These are phyloP conservation scores for Drosophila ficusphila DNA, from an alignment of 1,140 invertebrate genomes.

Conservation along the genomic window DNA sequence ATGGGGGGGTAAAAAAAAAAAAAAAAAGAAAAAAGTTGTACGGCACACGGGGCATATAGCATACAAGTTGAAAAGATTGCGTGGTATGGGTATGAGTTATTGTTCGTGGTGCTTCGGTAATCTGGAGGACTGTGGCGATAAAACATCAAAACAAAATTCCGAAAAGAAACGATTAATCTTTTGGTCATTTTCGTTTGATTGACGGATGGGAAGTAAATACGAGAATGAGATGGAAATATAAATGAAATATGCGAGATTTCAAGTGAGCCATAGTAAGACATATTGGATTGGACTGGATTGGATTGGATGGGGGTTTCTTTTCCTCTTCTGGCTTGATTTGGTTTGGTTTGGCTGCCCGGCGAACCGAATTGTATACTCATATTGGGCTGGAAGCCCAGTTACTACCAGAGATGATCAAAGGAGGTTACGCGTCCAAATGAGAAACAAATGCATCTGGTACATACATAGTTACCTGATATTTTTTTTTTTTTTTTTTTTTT, in stretches of 20 bases:
- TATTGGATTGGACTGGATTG: constrained; percentile 17
- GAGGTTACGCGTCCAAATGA: constrained; percentile 1
- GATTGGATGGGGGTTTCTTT: too few relatives aligned
- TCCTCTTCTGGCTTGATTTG: too few relatives aligned
- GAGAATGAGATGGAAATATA: constrained; percentile 53
- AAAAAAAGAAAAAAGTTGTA: too few relatives aligned
- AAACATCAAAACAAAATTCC: constrained; percentile 83
- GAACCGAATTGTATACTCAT: background rate
- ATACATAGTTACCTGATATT: constrained; percentile 30
- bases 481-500: too few relatives aligned
- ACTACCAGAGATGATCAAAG: constrained; percentile 7
- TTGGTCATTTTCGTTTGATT: constrained; percentile 84
- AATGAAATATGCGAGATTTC: constrained; percentile 47
- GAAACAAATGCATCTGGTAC: constrained; percentile 5
- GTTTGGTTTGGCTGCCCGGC: constrained; percentile 4
- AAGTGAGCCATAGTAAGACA: constrained; percentile 35
- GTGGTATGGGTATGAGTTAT: constrained; percentile 31
- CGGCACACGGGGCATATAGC: background rate
- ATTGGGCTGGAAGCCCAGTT: background rate
- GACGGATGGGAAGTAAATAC: constrained; percentile 81
- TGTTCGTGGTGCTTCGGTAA: constrained; percentile 41
- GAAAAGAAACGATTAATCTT: constrained; percentile 84
- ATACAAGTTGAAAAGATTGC: background rate
- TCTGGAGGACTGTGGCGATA: constrained; percentile 66
- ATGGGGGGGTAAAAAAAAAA: too few relatives aligned